These are phyloP conservation scores for Sardina pilchardus DNA, from an alignment of 2,113 vertebrate species.

Conservation along the genomic window DNA sequence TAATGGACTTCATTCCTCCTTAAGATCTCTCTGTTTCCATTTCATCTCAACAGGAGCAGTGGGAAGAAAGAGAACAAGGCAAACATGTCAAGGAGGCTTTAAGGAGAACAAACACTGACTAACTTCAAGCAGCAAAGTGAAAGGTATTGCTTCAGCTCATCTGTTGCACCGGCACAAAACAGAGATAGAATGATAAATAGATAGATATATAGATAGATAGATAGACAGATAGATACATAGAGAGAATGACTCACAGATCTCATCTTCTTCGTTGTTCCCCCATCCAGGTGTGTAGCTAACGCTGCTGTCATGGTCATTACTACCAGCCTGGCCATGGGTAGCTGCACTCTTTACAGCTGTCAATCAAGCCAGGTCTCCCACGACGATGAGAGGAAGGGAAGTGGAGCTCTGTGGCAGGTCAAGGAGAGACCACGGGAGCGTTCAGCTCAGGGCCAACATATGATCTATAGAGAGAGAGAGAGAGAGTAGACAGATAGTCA, in stretches of 20 bases:
- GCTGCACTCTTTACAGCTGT: neutral
- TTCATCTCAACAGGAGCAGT: neutral
- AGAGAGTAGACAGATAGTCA: neutral
- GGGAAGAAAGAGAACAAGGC: neutral
- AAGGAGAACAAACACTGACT: neutral
- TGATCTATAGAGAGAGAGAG: neutral
- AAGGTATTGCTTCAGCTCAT: neutral
- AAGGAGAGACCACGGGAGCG: neutral
- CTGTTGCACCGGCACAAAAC: neutral
- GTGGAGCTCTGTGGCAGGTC: neutral
- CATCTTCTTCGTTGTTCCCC: neutral
- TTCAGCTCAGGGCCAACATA: neutral
- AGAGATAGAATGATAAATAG: neutral
- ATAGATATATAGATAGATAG: neutral
- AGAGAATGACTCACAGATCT: neutral
- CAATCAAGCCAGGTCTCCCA: neutral
- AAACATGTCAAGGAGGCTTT: neutral
- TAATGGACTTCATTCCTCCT: too few relatives aligned
- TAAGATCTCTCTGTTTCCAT: too few relatives aligned
- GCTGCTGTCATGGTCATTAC: neutral
- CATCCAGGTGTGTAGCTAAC: neutral
- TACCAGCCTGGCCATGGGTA: neutral
- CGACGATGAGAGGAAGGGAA: neutral
- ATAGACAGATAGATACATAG: neutral
- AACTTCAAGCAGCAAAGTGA: neutral